A percentile compares a stretch with the other conserved stretches of the same genome.
Evolutionary conservation across 2,113 vertebrate genomes (phyloP).

Genomic region (Eubucco bourcierii): DNA sequence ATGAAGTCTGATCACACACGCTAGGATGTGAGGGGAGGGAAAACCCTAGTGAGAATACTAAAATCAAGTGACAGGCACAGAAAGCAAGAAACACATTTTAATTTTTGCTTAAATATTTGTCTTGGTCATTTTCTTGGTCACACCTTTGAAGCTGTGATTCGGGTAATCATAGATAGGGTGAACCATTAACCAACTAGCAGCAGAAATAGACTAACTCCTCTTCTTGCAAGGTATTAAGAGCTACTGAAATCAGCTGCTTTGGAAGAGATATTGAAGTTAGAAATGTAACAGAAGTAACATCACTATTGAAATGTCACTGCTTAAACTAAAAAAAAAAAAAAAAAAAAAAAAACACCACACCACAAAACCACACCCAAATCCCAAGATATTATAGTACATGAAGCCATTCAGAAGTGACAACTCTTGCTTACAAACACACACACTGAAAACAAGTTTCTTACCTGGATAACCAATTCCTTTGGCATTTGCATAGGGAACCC

Average conservation of each 20-base stretch:
- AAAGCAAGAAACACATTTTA: not conserved
- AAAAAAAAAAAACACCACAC: no score
- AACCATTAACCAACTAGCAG: not conserved
- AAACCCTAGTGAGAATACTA: not conserved
- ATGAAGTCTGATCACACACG: not conserved
- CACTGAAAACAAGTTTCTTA: constrained; percentile 39
- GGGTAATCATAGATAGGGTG: not conserved
- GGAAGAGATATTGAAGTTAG: not conserved
- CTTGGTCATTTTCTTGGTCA: not conserved
- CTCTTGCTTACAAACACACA: not conserved
- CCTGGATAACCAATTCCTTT: constrained; percentile 98
- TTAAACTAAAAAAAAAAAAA: not conserved
- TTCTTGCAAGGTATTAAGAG: not conserved
- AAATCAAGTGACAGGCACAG: not conserved
- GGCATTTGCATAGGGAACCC: constrained; percentile 94
- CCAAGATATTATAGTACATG: not conserved
- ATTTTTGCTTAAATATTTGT: not conserved
- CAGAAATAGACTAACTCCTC: constrained; percentile 28
- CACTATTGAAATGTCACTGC: not conserved
- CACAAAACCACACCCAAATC: not conserved
- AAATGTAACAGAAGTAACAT: not conserved
- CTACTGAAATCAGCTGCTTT: constrained; percentile 28
- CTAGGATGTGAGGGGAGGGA: not conserved
- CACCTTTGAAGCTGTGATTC: not conserved
- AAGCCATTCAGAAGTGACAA: not conserved